Conservation (phyloP, 1,140 invertebrate species). For the Neocloeon triangulifer region DNA sequence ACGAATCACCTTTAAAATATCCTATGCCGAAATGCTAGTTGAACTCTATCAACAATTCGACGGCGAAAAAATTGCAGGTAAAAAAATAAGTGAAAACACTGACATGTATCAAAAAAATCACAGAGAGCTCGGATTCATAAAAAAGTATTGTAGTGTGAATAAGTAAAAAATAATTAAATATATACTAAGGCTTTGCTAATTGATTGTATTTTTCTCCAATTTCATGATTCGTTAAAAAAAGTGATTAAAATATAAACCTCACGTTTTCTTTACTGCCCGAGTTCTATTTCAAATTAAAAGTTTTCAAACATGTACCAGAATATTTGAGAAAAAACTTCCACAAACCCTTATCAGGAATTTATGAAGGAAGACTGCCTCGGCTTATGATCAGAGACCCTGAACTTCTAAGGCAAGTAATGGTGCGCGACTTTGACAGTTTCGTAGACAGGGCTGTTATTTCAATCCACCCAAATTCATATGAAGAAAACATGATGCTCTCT, state of each 20-base stretch:
- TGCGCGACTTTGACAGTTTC: conserved; percentile 31
- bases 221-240: too few species aligned
- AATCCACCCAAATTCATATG: not conserved
- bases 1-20: conserved; percentile 15
- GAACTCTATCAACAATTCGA: conserved; percentile 20
- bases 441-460: conserved; percentile 13
- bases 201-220: too few species aligned
- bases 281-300: too few species aligned
- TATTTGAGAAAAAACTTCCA: not conserved
- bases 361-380: conserved; percentile 10
- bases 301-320: too few species aligned
- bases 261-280: too few species aligned
- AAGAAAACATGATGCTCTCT: conserved; percentile 12
- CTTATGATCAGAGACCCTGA: conserved; percentile 24
- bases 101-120: too few species aligned
- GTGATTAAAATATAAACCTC: too few species aligned
- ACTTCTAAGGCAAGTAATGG: conserved; percentile 25
- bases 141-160: too few species aligned
- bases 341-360: not conserved
- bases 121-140: too few species aligned
- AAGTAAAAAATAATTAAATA: too few species aligned
- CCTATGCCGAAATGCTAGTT: conserved; percentile 21
- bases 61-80: conserved; percentile 21
- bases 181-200: too few species aligned
- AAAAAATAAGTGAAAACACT: too few species aligned